These are phyloP conservation scores for Polypterus senegalus DNA, from an alignment of 2,113 vertebrate species.

Conservation along the genomic window DNA sequence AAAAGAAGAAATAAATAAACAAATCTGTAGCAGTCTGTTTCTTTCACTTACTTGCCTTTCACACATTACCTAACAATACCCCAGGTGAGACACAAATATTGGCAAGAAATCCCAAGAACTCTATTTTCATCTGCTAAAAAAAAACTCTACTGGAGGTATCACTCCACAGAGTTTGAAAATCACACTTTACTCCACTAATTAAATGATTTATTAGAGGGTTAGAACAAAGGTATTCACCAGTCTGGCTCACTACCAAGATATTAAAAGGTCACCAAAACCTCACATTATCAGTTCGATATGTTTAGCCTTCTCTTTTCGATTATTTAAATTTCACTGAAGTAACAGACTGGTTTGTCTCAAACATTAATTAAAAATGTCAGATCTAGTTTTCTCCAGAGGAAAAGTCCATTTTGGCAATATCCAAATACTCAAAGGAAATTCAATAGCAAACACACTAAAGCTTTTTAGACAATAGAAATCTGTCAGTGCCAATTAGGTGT, in stretches of 20 bases:
- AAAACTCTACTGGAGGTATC: not conserved
- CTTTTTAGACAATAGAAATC: conserved; percentile 41
- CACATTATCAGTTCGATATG: conserved; percentile 36
- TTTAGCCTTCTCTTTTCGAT: conserved; percentile 33
- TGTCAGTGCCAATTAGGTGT: conserved; percentile 50
- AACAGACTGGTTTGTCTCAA: conserved; percentile 25
- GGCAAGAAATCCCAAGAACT: conserved; percentile 4
- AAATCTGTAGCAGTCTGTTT: not conserved
- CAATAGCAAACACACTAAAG: conserved; percentile 35
- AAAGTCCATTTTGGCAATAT: conserved; percentile 48
- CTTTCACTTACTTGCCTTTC: no score
- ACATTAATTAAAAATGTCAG: conserved; percentile 42
- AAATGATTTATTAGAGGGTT: not conserved
- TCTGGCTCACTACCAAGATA: conserved; percentile 11
- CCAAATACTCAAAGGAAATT: conserved; percentile 57
- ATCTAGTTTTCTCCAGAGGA: conserved; percentile 37
- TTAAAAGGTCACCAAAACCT: conserved; percentile 27
- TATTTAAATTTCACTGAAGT: conserved; percentile 32
- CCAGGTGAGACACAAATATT: not conserved
- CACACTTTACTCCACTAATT: not conserved
- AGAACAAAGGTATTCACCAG: not conserved
- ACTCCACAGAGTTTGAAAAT: not conserved
- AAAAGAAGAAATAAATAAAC: not conserved
- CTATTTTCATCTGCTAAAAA: not conserved
- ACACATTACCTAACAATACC: not conserved